A percentile compares a stretch with the other conserved stretches of the same genome.
Conservation (phyloP, 35 echinoderm and acorn worm genomes). For the Acanthaster planci region DNA sequence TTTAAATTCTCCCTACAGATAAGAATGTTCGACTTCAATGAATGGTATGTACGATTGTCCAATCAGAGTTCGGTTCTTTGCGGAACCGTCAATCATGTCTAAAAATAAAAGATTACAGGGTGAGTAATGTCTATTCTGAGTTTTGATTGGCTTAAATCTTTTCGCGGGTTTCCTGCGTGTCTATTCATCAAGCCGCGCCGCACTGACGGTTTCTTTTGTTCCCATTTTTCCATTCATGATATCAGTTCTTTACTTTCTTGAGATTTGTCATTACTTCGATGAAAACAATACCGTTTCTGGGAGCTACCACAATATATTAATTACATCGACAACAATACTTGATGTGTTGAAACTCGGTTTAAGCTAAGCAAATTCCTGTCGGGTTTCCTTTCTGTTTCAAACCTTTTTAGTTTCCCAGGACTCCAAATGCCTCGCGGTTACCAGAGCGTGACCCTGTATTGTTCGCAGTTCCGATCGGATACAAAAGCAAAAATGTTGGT, state of each 20-base stretch:
- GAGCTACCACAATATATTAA: too few species aligned
- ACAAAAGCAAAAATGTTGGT: too few species aligned
- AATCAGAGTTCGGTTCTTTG: not conserved
- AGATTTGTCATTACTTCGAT: too few species aligned
- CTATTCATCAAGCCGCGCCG: conserved; percentile 23
- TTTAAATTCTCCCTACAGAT: not conserved
- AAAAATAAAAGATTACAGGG: conserved; percentile 13
- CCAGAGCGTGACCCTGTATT: not conserved
- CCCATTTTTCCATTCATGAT: conserved; percentile 24
- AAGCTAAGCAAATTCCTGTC: too few species aligned
- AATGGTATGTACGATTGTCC: conserved; percentile 15
- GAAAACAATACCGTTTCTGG: too few species aligned
- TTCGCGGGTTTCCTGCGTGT: conserved; percentile 29
- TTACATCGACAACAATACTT: too few species aligned
- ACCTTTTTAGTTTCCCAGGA: not conserved
- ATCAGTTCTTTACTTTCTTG: too few species aligned
- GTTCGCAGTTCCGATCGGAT: not conserved
- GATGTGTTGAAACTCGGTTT: too few species aligned
- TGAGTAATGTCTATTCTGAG: conserved; percentile 4
- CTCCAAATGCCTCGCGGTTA: not conserved
- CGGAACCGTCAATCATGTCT: conserved; percentile 14
- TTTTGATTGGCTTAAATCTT: not conserved
- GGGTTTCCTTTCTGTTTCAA: not conserved
- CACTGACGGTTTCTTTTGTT: not conserved
- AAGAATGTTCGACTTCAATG: conserved; percentile 26